Evolutionary conservation across 2,797 vertebrate genomes (phyloP).

Genomic region (Glyptemys insculpta): DNA sequence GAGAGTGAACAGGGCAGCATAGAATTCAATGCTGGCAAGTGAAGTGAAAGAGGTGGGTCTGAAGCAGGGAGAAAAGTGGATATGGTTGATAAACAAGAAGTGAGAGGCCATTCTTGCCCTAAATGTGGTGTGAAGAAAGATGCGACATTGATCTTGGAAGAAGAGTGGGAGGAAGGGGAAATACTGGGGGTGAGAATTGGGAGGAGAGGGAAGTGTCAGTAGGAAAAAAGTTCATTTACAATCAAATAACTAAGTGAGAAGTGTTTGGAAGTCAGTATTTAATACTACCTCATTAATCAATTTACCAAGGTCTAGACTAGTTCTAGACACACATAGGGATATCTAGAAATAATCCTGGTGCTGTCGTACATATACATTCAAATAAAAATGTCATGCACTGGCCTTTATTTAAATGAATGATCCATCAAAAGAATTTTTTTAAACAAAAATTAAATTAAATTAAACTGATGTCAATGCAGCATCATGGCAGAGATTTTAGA

Average conservation of each 20-base stretch:
- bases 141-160: not conserved
- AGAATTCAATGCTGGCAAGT: not conserved
- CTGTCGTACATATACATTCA: not conserved
- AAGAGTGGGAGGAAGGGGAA: not conserved
- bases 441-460: not conserved
- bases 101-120: accelerated
- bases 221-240: not conserved
- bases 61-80: not conserved
- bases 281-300: not conserved
- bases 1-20: not conserved
- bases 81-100: not conserved
- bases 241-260: not conserved
- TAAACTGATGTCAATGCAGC: not conserved
- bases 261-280: not conserved
- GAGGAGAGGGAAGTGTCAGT: not conserved
- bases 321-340: not conserved
- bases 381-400: not conserved
- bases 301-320: not conserved
- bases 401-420: not conserved
- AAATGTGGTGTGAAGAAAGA: not conserved
- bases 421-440: not conserved
- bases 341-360: not conserved
- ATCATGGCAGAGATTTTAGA: not conserved
- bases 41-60: accelerated
- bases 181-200: not conserved